phyloP scores from a whole-genome alignment of 37 sponge, comb jelly and placozoan genomes.

The Tethya wilhelma region DNA sequence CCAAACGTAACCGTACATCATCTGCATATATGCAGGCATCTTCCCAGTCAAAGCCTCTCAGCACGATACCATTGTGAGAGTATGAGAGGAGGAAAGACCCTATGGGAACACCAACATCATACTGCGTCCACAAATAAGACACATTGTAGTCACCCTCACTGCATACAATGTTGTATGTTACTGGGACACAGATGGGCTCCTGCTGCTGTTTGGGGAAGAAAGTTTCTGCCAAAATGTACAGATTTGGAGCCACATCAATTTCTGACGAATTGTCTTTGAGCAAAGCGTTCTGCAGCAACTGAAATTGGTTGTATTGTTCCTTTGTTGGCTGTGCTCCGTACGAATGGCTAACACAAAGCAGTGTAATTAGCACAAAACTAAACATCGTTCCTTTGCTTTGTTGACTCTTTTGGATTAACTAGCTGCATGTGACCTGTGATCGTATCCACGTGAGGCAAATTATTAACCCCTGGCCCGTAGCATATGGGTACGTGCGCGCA shows the following conservation, averaged over 20 bases:
- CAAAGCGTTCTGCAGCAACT: not conserved
- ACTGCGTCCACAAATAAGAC: slow-evolving; percentile 46
- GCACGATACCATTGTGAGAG: slow-evolving; percentile 23
- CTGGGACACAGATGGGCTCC: slow-evolving; percentile 34
- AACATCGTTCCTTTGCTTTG: too few species aligned
- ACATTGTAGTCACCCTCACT: not conserved
- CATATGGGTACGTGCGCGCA: too few species aligned
- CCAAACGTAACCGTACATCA: not conserved
- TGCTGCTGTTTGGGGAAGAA: slow-evolving; percentile 40
- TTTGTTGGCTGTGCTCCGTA: not conserved
- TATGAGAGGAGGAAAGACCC: slow-evolving; percentile 36
- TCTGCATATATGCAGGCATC: slow-evolving; percentile 9
- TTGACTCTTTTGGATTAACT: too few species aligned
- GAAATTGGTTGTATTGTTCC: not conserved
- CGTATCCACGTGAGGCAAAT: too few species aligned
- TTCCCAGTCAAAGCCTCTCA: slow-evolving; percentile 61
- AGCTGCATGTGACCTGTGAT: too few species aligned
- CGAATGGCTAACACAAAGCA: too few species aligned
- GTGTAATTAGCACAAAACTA: too few species aligned
- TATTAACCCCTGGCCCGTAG: too few species aligned
- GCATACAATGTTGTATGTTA: slow-evolving; percentile 10
- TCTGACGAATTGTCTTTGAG: not conserved
- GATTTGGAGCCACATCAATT: slow-evolving; percentile 5
- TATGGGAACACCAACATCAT: slow-evolving; percentile 1
- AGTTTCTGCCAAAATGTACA: slow-evolving; percentile 11